Evolutionary conservation across 2,888 invertebrate genomes (phyloP).

Genomic region (Aleiodes leptofemur): DNA sequence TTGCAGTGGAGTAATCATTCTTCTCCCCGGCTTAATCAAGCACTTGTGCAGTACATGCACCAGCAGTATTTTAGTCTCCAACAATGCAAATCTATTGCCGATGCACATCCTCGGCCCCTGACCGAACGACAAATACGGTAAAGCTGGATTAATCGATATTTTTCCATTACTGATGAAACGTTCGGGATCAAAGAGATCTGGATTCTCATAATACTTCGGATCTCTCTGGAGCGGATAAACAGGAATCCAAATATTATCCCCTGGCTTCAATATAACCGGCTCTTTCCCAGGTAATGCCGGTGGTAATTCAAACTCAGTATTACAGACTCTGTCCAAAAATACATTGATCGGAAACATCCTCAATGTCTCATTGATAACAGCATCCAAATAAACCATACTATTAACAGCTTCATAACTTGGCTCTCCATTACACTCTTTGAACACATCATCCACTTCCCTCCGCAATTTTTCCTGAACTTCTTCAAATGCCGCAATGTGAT

Average conservation of each 20-base stretch:
- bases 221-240: constrained; percentile 68
- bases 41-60: constrained; percentile 60
- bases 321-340: constrained; percentile 64
- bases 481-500: constrained; percentile 69
- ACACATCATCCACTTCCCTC: constrained; percentile 62
- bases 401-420: constrained; percentile 73
- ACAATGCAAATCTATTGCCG: constrained; percentile 64
- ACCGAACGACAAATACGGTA: constrained; percentile 71
- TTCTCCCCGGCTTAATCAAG: constrained; percentile 55
- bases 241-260: constrained; percentile 64
- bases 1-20: constrained; percentile 55
- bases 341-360: constrained; percentile 63
- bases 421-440: constrained; percentile 62
- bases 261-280: constrained; percentile 64
- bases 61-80: constrained; percentile 59
- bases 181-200: constrained; percentile 61
- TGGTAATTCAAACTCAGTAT: constrained; percentile 62
- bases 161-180: constrained; percentile 63
- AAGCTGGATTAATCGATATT: constrained; percentile 60
- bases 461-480: constrained; percentile 75
- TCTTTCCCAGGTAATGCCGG: constrained; percentile 61
- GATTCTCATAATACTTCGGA: constrained; percentile 70
- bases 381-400: constrained; percentile 60
- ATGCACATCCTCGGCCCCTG: constrained; percentile 71
- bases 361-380: constrained; percentile 73